Percentiles rank a stretch among this genome's conserved stretches.
Evolutionary conservation across 2,797 vertebrate genomes (phyloP).

Genomic region (Enteromius afrohamiltoni): DNA sequence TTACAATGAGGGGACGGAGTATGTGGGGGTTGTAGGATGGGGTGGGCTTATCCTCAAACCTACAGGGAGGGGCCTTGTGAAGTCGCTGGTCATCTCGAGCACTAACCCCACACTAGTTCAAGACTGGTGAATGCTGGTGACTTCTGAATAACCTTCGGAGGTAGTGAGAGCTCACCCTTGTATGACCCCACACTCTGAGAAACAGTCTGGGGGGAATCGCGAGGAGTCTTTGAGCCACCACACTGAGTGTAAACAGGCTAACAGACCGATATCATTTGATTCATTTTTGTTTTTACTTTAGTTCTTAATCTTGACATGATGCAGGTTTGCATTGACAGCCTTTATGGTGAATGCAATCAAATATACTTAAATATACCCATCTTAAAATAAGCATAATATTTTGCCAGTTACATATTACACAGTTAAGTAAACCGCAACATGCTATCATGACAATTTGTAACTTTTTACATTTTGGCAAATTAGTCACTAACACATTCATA

Average conservation of each 20-base stretch:
- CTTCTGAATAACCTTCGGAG: constrained; percentile 84
- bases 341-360: not conserved
- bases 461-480: not conserved
- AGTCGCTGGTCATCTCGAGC: constrained; percentile 71
- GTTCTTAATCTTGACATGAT: not conserved
- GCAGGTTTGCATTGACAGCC: not conserved
- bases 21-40: constrained; percentile 44
- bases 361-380: not conserved
- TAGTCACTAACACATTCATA: not conserved
- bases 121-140: constrained; percentile 78
- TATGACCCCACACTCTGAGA: constrained; percentile 78
- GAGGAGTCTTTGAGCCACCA: constrained; percentile 73
- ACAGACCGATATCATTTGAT: not conserved
- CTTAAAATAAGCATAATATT: not conserved
- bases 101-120: constrained; percentile 75
- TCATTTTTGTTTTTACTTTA: not conserved
- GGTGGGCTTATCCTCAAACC: constrained; percentile 74
- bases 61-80: constrained; percentile 66
- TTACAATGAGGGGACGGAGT: constrained; percentile 73
- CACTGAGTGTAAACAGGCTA: constrained; percentile 7
- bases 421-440: not conserved
- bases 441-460: not conserved
- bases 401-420: not conserved
- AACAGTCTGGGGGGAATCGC: constrained; percentile 71
- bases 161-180: constrained; percentile 80